These are phyloP conservation scores for Halocynthia roretzi DNA, from an alignment of 23 tunicate species.

Conservation along the genomic window DNA sequence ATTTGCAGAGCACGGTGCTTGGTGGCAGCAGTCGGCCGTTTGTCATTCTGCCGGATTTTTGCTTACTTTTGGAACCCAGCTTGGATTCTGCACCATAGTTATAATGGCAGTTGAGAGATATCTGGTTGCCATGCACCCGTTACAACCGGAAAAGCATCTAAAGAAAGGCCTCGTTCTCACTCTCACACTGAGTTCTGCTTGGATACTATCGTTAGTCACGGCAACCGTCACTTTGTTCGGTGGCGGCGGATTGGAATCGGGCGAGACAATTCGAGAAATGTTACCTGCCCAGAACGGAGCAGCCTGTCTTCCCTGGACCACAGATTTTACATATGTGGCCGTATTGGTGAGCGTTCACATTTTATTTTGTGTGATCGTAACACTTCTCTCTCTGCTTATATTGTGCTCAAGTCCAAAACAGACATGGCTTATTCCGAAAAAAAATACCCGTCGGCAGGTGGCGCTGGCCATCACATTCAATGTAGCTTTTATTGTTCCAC, in stretches of 20 bases:
- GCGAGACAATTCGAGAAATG: neutral
- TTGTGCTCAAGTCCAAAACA: conserved; percentile 51
- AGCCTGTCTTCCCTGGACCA: conserved; percentile 83
- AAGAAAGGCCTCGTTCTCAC: conserved; percentile 32
- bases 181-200: conserved; percentile 39
- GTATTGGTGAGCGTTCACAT: conserved; percentile 43
- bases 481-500: conserved; percentile 41
- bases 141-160: conserved; percentile 60
- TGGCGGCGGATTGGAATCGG: conserved; percentile 12
- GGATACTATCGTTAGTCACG: conserved; percentile 59
- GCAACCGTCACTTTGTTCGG: conserved; percentile 68
- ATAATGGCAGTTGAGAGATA: conserved; percentile 83
- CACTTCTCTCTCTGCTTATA: conserved; percentile 46
- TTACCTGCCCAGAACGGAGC: conserved; percentile 67
- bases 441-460: conserved; percentile 55
- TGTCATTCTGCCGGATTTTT: conserved; percentile 69
- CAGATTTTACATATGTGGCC: conserved; percentile 54
- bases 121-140: conserved; percentile 59
- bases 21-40: conserved; percentile 79
- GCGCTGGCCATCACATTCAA: conserved; percentile 51
- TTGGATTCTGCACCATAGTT: conserved; percentile 50
- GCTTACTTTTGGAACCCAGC: conserved; percentile 67
- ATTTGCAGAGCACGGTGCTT: conserved; percentile 52
- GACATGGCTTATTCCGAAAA: conserved; percentile 55
- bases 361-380: conserved; percentile 26